Evolutionary conservation across 1,140 invertebrate species (phyloP).

Genomic region (Caenorhabditis latens): DNA sequence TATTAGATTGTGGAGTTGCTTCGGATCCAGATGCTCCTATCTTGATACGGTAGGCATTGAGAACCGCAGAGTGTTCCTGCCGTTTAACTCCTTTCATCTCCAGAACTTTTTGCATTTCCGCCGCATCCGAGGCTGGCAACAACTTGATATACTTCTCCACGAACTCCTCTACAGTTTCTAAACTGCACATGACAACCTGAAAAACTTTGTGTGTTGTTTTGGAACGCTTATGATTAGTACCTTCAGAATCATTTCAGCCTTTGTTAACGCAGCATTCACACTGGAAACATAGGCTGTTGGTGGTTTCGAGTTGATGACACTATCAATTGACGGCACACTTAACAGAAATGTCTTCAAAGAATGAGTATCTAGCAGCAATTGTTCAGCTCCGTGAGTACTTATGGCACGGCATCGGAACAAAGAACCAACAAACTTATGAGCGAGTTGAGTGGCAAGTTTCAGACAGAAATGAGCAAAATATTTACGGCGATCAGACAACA

Average conservation of each 20-base stretch:
- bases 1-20: not conserved
- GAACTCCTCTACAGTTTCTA: constrained; percentile 85
- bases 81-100: constrained; percentile 88
- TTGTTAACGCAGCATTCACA: constrained; percentile 95
- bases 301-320: constrained; percentile 80
- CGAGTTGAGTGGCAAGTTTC: constrained; percentile 87
- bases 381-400: constrained; percentile 86
- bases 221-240: constrained; percentile 78
- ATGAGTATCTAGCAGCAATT: constrained; percentile 95
- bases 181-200: constrained; percentile 89
- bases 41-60: constrained; percentile 69
- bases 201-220: not conserved
- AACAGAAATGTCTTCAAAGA: constrained; percentile 95
- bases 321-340: constrained; percentile 92
- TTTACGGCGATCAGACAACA: constrained; percentile 92
- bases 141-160: constrained; percentile 91
- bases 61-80: constrained; percentile 70
- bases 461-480: constrained; percentile 98
- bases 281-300: constrained; percentile 84
- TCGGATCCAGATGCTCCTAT: constrained; percentile 36
- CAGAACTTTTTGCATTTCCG: constrained; percentile 94
- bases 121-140: constrained; percentile 88
- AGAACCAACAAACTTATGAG: constrained; percentile 90
- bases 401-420: constrained; percentile 95
- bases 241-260: constrained; percentile 98